Evolutionary conservation across 2,113 vertebrate genomes (phyloP), one percentile per base, ranked within the genome.

Genomic region (Potamarius usumacintae): DNA sequence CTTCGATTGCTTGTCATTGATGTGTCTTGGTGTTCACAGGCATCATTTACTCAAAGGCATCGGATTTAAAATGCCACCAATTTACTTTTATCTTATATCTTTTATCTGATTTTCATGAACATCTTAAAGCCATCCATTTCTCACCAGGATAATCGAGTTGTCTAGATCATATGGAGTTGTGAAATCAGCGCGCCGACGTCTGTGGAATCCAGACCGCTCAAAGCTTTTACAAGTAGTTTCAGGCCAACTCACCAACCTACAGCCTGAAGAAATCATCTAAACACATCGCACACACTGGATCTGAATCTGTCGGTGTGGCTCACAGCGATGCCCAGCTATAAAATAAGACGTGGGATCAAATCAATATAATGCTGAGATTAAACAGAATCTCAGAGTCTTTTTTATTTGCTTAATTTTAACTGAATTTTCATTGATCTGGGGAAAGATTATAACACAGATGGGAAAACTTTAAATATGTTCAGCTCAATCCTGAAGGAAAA

Each of bases 91-190:
- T 55, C 48, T 11, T 48, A 22, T 50, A 48, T 50, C 34, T 10
- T 48, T 22, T 11, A 76, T n/a, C 76, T 27, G 52, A 2, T 17
- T 55, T 78, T 55, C n/a, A 55, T 7, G 25, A 79, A 8, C 27
- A 27, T 55, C 14, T 53, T 48, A 42, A 7, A 27, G 42, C 10
- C 57, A 69, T 65, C 48, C 42, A 34, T 86, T 72, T 81, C 65
- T 14, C 78, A 82, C 27, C 69, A 50, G 12, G 55, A 86, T 77
- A 79, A 58, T 50, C 15, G 11, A 62, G 30, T 86, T 77, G 42
- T 86, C 20, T 79, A 69, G 0, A 67, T 78, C 48, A n/a, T 60
- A 27, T 22, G 22, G 27, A 42, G 53, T 42, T 4, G 8, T 74
- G 57, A 55, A 57, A 71, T n/a, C 30, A 58, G 52, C 27, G 2